Evolutionary conservation across 1,140 invertebrate species (phyloP).

Genomic region (Aradophagus sp.): DNA sequence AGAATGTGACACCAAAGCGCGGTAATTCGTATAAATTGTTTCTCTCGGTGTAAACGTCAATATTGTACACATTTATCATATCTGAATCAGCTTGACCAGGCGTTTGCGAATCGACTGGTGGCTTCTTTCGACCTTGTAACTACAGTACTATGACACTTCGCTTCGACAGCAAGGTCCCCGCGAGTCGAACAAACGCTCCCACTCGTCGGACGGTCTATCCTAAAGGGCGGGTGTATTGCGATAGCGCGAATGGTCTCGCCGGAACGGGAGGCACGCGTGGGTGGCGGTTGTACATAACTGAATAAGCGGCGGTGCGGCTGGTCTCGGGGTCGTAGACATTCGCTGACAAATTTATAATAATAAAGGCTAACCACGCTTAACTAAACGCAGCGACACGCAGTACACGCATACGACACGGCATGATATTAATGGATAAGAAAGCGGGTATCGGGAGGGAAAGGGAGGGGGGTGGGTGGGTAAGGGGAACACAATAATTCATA

Average conservation of each 20-base stretch:
- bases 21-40: no score
- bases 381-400: constrained; percentile 28
- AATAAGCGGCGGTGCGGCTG: no score
- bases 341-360: constrained; percentile 22
- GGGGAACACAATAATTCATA: constrained; percentile 34
- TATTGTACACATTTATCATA: no score
- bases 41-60: no score
- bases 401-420: constrained; percentile 23
- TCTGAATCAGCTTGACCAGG: no score
- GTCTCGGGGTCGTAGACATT: constrained; percentile 13
- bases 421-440: no score
- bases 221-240: background rate
- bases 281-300: constrained; percentile 19
- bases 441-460: background rate
- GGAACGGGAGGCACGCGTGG: background rate
- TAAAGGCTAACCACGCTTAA: constrained; percentile 43
- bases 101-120: no score
- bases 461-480: constrained; percentile 4
- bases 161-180: constrained; percentile 43
- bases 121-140: no score
- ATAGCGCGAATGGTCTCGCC: no score
- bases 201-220: constrained; percentile 24
- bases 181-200: no score
- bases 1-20: no score
- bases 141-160: no score